phyloP scores from a whole-genome alignment of 2,113 vertebrate species.

The Petaurus breviceps region DNA sequence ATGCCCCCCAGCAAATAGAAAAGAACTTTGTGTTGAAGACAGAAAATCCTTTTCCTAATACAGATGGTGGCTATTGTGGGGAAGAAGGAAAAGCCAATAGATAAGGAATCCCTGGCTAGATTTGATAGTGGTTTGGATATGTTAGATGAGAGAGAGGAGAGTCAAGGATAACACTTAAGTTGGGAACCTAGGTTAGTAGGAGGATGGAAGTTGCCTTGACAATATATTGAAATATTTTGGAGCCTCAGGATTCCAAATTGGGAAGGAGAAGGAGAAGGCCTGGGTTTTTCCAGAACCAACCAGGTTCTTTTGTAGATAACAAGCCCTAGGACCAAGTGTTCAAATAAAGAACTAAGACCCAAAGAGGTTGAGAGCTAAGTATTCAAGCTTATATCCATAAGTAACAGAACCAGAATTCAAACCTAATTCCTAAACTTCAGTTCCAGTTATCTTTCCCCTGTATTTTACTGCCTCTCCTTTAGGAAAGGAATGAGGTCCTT shows the following conservation, averaged over 20 bases:
- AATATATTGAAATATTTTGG: not conserved
- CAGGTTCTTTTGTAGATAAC: not conserved
- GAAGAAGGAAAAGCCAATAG: not conserved
- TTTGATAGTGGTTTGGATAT: not conserved
- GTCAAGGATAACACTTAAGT: not conserved
- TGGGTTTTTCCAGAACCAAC: not conserved
- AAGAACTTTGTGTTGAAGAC: not conserved
- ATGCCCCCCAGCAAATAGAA: not conserved
- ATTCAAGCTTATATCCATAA: not conserved
- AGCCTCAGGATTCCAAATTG: not conserved
- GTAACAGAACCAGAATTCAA: not conserved
- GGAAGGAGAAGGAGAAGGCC: not conserved
- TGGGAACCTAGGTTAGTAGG: not conserved
- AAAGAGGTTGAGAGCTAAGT: not conserved
- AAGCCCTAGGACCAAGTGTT: not conserved
- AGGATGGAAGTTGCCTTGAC: not conserved
- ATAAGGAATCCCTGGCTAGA: not conserved
- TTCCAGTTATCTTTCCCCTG: not conserved
- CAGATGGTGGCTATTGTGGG: not conserved
- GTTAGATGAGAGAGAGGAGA: not conserved
- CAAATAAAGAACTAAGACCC: not conserved
- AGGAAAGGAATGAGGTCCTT: no score
- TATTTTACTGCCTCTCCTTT: not conserved
- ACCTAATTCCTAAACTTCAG: not conserved
- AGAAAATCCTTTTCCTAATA: not conserved